These are phyloP conservation scores for Eudasyphora cyanicolor DNA, from an alignment of 2,888 invertebrate genomes.

Conservation along the genomic window DNA sequence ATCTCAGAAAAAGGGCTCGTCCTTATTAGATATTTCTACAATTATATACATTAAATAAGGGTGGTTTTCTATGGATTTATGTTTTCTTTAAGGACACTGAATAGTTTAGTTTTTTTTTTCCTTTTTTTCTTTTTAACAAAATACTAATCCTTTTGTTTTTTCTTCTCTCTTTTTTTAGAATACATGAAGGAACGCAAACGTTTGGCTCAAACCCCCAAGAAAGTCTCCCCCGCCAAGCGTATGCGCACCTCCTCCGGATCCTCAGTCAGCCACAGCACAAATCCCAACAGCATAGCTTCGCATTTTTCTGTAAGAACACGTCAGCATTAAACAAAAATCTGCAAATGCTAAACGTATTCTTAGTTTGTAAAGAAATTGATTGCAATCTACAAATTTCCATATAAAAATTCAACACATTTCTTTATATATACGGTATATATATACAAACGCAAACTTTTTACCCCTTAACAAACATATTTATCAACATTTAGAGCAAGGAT, in stretches of 20 bases:
- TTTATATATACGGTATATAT: not conserved
- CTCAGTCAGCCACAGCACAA: constrained; percentile 59
- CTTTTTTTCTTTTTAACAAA: not conserved
- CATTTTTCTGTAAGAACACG: constrained; percentile 68
- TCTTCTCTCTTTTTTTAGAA: constrained; percentile 72
- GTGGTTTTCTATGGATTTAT: not conserved
- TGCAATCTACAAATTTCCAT: constrained; percentile 60
- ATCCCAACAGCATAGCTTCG: constrained; percentile 68
- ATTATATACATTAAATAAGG: no score
- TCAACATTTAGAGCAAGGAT: not conserved
- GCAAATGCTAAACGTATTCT: not conserved
- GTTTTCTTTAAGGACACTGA: not conserved
- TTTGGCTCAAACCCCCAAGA: constrained; percentile 78
- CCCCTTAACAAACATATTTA: constrained; percentile 18
- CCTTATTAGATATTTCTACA: no score
- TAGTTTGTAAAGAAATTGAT: constrained; percentile 45
- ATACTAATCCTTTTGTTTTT: constrained; percentile 4
- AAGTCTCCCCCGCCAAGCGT: constrained; percentile 78
- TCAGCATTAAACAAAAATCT: constrained; percentile 59
- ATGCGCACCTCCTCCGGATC: constrained; percentile 74
- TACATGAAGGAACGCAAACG: constrained; percentile 80
- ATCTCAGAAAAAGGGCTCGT: no score
- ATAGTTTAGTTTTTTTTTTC: not conserved
- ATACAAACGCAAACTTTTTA: constrained; percentile 5
- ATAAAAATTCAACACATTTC: constrained; percentile 27